Base-by-base conservation (phyloP, 2,113 vertebrate genomes). In the Dolichallabes microphthalmus region DNA sequence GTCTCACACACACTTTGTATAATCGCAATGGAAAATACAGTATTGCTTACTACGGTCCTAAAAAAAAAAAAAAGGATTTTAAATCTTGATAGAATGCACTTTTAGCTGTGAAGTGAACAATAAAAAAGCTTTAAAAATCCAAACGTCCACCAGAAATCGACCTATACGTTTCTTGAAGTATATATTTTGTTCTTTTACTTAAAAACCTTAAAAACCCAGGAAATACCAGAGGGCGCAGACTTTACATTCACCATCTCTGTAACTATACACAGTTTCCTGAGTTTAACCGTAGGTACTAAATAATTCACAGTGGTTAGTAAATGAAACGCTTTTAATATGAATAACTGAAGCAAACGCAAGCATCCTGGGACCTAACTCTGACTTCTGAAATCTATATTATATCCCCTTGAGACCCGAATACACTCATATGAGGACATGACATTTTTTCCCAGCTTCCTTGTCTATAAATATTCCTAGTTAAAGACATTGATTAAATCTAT, bases 1-100 rank as follows among this genome's bases (percentile, higher is more conserved):
- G 75, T 97, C 97, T n/a, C 81, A 22, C n/a, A 82, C 17, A 85
- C 80, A 20, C 35, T 17, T 76, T 8, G 25, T 45, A 61, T 45
- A 75, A 75, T 53, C 32, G 68, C 63, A 60, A 77, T 52, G 5
- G 32, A 27, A 57, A 35, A 82, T 10, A 77, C 15, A 75, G 17
- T 3, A 27, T 25, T 3, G 0, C 30, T 22, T n/a, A 83, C 7
- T 2, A 39, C 66, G 12, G 20, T 58, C 19, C 1, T 39, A 22
- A 52, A 82, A 75, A 27, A 2, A 35, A 35, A 35, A 35, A 61
- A 4, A 3, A 6, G 3, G 2, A 27, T 22, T 55, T 45, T 68
- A 35, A 39, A 19, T 25, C 9, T 13, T 55, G 5, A 66, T 27
- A 30, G 80, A 30, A 53, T 3, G 63, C 39, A 20, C 9, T 52